These are phyloP conservation scores for Alethe diademata DNA, from an alignment of 2,113 vertebrate species.

Conservation along the genomic window DNA sequence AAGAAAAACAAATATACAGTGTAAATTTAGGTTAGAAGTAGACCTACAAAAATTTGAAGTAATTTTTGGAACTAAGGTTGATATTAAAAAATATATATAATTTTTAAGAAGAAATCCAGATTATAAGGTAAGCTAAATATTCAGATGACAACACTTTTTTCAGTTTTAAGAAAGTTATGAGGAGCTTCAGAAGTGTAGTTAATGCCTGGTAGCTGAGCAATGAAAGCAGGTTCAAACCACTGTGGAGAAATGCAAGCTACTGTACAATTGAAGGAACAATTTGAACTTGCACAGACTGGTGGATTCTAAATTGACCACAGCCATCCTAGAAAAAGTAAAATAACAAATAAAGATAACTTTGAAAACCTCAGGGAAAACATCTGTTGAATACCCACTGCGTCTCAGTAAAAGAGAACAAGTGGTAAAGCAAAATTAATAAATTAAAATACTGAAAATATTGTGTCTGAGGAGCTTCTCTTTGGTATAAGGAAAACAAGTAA, in stretches of 20 bases:
- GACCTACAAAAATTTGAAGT: not conserved
- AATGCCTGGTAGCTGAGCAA: not conserved
- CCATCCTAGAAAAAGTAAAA: not conserved
- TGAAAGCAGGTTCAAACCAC: not conserved
- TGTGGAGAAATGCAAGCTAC: not conserved
- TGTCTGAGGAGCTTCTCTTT: not conserved
- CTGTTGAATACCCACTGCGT: not conserved
- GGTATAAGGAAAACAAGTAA: not conserved
- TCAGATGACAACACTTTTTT: not conserved
- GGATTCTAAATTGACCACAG: not conserved
- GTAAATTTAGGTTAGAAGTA: not conserved
- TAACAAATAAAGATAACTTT: not conserved
- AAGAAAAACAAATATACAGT: not conserved
- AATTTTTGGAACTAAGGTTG: not conserved
- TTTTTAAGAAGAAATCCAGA: not conserved
- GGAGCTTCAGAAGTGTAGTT: not conserved
- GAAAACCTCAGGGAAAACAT: not conserved
- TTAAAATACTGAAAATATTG: not conserved
- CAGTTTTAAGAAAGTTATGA: not conserved
- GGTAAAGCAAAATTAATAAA: not conserved
- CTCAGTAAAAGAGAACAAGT: not conserved
- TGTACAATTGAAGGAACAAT: not conserved
- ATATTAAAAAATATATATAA: not conserved
- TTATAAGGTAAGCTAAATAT: not conserved
- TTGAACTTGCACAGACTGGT: not conserved